These are phyloP conservation scores for Torymus tubicola DNA, from an alignment of 2,888 invertebrate genomes.

Conservation along the genomic window DNA sequence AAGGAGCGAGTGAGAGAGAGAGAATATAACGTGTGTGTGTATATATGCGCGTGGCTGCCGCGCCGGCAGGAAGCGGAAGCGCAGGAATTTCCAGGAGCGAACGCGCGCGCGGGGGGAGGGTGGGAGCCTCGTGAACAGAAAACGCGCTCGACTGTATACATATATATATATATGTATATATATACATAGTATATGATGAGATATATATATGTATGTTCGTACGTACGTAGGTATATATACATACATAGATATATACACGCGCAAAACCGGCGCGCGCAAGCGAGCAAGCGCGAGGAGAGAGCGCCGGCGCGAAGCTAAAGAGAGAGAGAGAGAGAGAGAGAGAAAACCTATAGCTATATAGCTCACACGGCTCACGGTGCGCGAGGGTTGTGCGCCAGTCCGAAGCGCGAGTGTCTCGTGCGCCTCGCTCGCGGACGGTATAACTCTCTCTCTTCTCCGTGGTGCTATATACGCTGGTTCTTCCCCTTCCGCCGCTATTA, in stretches of 20 bases:
- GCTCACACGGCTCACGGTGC: too few species aligned
- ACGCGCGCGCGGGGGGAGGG: slow-evolving; percentile 4
- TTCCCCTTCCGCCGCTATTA: too few species aligned
- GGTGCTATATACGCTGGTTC: too few species aligned
- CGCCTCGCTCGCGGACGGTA: slow-evolving; percentile 44
- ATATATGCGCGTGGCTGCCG: background rate
- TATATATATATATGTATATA: too few species aligned
- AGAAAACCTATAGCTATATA: too few species aligned
- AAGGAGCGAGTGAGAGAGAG: background rate
- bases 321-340: background rate
- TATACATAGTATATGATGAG: too few species aligned
- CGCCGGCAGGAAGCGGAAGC: slow-evolving; percentile 43
- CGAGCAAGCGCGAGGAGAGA: background rate
- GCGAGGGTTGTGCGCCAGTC: slow-evolving; percentile 1
- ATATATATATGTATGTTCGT: too few species aligned
- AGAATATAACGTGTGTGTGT: background rate
- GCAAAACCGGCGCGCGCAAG: slow-evolving; percentile 25
- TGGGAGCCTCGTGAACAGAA: too few species aligned
- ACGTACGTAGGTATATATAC: too few species aligned
- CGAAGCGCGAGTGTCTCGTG: slow-evolving; percentile 44
- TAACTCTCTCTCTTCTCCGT: background rate
- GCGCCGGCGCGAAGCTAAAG: slow-evolving; percentile 6
- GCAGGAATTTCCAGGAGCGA: slow-evolving; percentile 25
- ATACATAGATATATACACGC: too few species aligned
- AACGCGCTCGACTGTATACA: too few species aligned